phyloP scores from a whole-genome alignment of 2,888 invertebrate species.

The Lepidochrysops patricia region DNA sequence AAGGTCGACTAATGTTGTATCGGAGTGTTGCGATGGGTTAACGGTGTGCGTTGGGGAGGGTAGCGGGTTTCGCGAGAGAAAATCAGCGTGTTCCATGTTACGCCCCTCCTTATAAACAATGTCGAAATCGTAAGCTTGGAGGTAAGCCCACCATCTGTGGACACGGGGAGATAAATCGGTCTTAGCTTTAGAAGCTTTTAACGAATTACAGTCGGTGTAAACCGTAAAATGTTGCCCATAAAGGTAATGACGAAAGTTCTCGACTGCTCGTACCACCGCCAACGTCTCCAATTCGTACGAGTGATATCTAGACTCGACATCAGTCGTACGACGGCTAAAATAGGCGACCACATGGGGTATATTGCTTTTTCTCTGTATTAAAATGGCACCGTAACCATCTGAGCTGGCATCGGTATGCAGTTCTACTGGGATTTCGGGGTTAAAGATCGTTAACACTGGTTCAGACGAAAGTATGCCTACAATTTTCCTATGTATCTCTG shows the following conservation, averaged over 20 bases:
- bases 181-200: slow-evolving; percentile 10
- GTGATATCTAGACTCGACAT: too few relatives aligned
- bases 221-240: slow-evolving; percentile 16
- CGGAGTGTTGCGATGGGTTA: neutral
- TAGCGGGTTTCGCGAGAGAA: slow-evolving; percentile 9
- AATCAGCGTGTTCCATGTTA: slow-evolving; percentile 3
- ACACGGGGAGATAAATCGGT: slow-evolving; percentile 1
- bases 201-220: slow-evolving; percentile 18
- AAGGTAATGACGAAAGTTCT: slow-evolving; percentile 17
- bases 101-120: too few relatives aligned
- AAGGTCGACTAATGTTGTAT: neutral
- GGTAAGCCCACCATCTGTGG: too few relatives aligned
- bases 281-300: too few relatives aligned
- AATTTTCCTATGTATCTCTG: slow-evolving; percentile 18
- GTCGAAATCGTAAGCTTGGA: too few relatives aligned
- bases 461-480: slow-evolving; percentile 17
- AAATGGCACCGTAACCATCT: too few relatives aligned
- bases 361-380: slow-evolving; percentile 24
- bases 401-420: slow-evolving; percentile 26
- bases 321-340: slow-evolving; percentile 27
- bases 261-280: too few relatives aligned
- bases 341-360: slow-evolving; percentile 26
- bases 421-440: slow-evolving; percentile 21
- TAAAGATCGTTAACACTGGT: slow-evolving; percentile 24
- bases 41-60: neutral